Percentiles rank a stretch among this genome's conserved stretches.
phyloP scores from a whole-genome alignment of 2,888 invertebrate genomes.

The Dione vanillae region DNA sequence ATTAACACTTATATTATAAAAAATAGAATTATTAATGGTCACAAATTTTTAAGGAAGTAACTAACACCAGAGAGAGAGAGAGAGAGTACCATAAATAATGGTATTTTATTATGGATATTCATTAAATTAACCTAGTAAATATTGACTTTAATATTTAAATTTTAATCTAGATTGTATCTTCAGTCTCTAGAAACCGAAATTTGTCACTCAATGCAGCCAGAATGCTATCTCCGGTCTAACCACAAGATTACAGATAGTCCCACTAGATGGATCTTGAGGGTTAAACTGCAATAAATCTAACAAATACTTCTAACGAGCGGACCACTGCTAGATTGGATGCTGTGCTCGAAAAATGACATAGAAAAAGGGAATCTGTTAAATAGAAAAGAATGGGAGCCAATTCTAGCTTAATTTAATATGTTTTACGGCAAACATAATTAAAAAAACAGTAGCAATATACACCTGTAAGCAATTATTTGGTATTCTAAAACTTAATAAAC shows the following conservation, averaged over 20 bases:
- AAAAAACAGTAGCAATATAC: too few species aligned
- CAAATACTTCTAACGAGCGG: constrained; percentile 4
- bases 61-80: too few species aligned
- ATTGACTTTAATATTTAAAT: neutral
- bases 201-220: neutral
- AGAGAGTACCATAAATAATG: too few species aligned
- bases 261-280: neutral
- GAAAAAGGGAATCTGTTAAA: neutral
- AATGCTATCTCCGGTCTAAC: neutral
- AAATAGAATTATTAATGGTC: too few species aligned
- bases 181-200: neutral
- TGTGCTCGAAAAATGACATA: neutral
- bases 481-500: too few species aligned
- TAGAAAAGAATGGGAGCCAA: too few species aligned
- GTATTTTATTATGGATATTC: too few species aligned
- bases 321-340: neutral
- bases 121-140: neutral
- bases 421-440: too few species aligned
- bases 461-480: too few species aligned
- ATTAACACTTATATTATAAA: too few species aligned
- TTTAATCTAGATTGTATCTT: neutral
- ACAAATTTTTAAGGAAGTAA: too few species aligned
- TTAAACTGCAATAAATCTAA: constrained; percentile 2
- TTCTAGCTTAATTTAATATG: too few species aligned
- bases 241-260: neutral